phyloP scores from a whole-genome alignment of 1,140 invertebrate genomes.

The Mesaphorura yosii region DNA sequence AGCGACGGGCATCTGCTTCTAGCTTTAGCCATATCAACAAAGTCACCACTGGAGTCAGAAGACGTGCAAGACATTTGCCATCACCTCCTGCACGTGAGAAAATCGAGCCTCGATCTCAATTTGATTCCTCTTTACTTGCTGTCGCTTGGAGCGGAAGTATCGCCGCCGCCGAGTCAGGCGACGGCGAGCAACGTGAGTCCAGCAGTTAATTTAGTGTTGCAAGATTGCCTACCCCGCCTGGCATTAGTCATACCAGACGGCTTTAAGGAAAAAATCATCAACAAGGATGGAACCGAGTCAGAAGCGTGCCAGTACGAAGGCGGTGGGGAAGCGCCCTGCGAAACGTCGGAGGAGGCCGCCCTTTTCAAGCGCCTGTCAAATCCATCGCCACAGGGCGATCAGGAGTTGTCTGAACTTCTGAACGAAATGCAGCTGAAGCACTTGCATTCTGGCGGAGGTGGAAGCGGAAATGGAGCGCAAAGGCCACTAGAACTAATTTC shows the following conservation, averaged over 20 bases:
- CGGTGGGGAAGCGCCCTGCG: constrained; percentile 30
- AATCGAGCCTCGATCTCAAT: constrained; percentile 36
- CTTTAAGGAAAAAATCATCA: too few species aligned
- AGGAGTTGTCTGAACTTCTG: too few species aligned
- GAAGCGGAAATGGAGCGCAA: constrained; percentile 4
- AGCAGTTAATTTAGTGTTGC: too few species aligned
- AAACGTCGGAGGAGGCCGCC: constrained; percentile 27
- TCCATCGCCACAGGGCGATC: too few species aligned
- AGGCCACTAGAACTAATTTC: too few species aligned
- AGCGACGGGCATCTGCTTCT: constrained; percentile 78
- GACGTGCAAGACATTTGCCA: constrained; percentile 46
- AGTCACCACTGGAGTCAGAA: constrained; percentile 40
- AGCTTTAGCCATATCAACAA: constrained; percentile 65
- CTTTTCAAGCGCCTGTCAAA: too few species aligned
- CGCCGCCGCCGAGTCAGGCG: too few species aligned
- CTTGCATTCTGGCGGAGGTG: background rate
- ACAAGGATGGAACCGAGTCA: too few species aligned
- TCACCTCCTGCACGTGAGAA: constrained; percentile 41
- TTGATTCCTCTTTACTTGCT: constrained; percentile 38
- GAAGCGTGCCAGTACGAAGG: constrained; percentile 17
- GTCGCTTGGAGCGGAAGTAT: constrained; percentile 25
- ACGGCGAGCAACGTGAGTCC: too few species aligned
- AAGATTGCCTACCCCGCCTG: too few species aligned
- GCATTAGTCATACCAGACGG: too few species aligned
- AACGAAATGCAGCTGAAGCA: background rate